These are phyloP conservation scores for Diabrotica virgifera DNA, from an alignment of 1,140 invertebrate species.

Conservation along the genomic window DNA sequence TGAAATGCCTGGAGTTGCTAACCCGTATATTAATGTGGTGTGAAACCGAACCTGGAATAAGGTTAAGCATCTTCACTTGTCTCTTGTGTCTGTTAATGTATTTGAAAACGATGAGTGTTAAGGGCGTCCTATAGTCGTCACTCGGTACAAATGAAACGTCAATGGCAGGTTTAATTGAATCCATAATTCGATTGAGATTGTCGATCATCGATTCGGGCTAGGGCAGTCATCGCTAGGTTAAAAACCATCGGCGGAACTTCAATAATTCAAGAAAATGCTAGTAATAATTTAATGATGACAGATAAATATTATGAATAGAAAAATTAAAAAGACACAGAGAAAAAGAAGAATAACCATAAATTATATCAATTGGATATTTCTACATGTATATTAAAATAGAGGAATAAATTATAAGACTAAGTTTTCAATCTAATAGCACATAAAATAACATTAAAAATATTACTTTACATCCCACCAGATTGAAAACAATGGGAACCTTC, in stretches of 20 bases:
- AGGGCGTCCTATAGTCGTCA: conserved; percentile 10
- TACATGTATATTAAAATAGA: too few species aligned
- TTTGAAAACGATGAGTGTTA: conserved; percentile 20
- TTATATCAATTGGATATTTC: too few species aligned
- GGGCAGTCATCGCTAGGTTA: background rate
- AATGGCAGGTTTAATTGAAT: conserved; percentile 26
- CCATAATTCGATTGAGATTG: conserved; percentile 25
- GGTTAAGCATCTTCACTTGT: conserved; percentile 12
- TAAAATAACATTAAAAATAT: too few species aligned
- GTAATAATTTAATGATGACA: too few species aligned
- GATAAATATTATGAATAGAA: too few species aligned
- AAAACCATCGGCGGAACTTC: background rate
- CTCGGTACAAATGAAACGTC: conserved; percentile 24
- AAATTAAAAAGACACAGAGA: too few species aligned
- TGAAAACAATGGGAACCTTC: too few species aligned
- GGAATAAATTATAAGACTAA: too few species aligned
- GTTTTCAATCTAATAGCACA: too few species aligned
- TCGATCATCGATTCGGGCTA: background rate
- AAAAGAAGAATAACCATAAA: too few species aligned
- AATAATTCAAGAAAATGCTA: too few species aligned
- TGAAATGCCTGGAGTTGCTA: background rate
- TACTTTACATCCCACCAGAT: too few species aligned
- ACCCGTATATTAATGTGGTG: background rate
- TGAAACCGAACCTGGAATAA: conserved; percentile 10
- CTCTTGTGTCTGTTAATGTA: conserved; percentile 18